Evolutionary conservation across 2,888 invertebrate species (phyloP).

Genomic region (Parochlus steinenii): DNA sequence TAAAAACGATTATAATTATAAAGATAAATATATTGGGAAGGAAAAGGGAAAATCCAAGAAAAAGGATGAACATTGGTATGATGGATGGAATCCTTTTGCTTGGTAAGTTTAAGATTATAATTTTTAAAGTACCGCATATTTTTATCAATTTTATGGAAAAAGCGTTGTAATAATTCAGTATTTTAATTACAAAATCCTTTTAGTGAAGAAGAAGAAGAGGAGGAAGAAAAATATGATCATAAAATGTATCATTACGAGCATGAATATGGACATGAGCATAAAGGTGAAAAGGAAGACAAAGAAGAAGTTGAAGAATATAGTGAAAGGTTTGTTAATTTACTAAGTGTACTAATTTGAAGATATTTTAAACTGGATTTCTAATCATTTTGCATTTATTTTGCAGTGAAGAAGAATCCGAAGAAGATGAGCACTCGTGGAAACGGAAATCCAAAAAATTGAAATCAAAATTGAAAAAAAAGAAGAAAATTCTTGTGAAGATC

Average conservation of each 20-base stretch:
- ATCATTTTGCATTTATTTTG: not conserved
- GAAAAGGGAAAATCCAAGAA: too few species aligned
- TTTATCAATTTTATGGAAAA: too few species aligned
- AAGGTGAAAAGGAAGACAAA: not conserved
- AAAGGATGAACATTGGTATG: too few species aligned
- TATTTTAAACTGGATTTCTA: not conserved
- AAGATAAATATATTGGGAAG: too few species aligned
- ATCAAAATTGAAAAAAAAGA: conserved; percentile 1
- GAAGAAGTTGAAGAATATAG: not conserved
- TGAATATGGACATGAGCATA: not conserved
- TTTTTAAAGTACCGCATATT: too few species aligned
- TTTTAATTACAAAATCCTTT: too few species aligned
- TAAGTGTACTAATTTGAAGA: conserved; percentile 1
- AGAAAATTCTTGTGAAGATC: conserved; percentile 4
- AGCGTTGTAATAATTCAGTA: too few species aligned
- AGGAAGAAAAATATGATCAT: too few species aligned
- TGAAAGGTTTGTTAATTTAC: not conserved
- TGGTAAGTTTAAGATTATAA: too few species aligned
- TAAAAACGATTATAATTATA: too few species aligned
- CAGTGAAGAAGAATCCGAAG: not conserved
- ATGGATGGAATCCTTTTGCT: too few species aligned
- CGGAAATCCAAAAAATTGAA: not conserved
- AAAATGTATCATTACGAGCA: not conserved
- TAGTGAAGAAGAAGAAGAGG: too few species aligned
- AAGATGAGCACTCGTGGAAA: not conserved